Percentiles rank a stretch among this genome's conserved stretches.
Evolutionary conservation across 2,113 vertebrate species (phyloP).

Genomic region (Laterallus jamaicensis): DNA sequence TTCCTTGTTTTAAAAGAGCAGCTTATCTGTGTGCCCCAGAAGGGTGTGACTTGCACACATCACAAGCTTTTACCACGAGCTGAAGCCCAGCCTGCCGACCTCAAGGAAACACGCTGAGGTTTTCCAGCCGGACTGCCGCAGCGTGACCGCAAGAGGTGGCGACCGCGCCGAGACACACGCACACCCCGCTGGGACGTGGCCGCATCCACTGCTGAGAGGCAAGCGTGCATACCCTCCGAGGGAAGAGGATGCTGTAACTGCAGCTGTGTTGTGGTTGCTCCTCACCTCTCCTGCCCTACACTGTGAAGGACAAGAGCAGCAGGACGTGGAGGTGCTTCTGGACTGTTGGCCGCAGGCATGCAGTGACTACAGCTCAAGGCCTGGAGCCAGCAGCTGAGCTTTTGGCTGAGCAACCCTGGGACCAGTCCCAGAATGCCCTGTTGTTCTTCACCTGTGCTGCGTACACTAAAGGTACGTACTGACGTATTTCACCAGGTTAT

Average conservation of each 20-base stretch:
- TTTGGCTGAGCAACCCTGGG: not conserved
- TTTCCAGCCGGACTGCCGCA: not conserved
- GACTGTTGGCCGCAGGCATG: rapidly evolving
- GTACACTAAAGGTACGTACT: too few species aligned
- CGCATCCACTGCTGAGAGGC: not conserved
- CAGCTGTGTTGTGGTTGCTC: not conserved
- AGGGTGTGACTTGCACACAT: conserved; percentile 44
- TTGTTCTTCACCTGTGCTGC: rapidly evolving
- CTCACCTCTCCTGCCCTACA: not conserved
- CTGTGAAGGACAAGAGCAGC: not conserved
- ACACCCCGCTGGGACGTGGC: not conserved
- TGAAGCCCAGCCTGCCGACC: conserved; percentile 2
- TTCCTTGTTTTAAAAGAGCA: conserved; percentile 28
- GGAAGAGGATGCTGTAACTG: not conserved
- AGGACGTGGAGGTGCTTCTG: not conserved
- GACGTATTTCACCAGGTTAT: rapidly evolving
- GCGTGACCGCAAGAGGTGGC: not conserved
- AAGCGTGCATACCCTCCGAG: not conserved
- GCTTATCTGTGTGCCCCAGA: conserved; percentile 57
- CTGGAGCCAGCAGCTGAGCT: not conserved
- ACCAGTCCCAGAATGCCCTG: rapidly evolving
- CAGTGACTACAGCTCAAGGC: not conserved
- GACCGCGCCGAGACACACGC: rapidly evolving
- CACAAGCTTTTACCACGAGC: conserved; percentile 21
- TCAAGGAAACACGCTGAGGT: not conserved